Percentiles rank a stretch among this genome's conserved stretches.
Conservation (phyloP, 2,888 invertebrate genomes). For the Opisthograptis luteolata region DNA sequence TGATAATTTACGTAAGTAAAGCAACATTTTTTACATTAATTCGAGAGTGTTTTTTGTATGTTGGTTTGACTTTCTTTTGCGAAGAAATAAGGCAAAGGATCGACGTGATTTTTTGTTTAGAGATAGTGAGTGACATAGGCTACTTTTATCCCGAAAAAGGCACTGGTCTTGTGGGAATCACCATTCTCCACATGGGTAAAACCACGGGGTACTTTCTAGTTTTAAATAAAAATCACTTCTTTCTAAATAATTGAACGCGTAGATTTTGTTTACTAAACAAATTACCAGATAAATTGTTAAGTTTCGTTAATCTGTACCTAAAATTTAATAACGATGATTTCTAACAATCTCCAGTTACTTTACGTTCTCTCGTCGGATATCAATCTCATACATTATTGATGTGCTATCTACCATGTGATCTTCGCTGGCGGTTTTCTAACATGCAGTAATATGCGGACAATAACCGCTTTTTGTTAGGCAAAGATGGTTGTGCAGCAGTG, state of each 20-base stretch:
- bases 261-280: neutral
- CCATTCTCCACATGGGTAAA: too few relatives aligned
- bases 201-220: too few relatives aligned
- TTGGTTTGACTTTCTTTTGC: too few relatives aligned
- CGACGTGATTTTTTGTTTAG: too few relatives aligned
- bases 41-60: too few relatives aligned
- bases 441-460: neutral
- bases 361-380: conserved; percentile 18
- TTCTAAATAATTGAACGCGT: too few relatives aligned
- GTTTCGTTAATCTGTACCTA: neutral
- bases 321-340: conserved; percentile 17
- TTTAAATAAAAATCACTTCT: too few relatives aligned
- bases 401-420: neutral
- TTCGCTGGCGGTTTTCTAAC: conserved; percentile 9
- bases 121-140: too few relatives aligned
- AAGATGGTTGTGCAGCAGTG: neutral
- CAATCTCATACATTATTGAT: conserved; percentile 34
- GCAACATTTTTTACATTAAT: too few relatives aligned
- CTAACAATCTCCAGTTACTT: conserved; percentile 18
- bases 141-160: too few relatives aligned
- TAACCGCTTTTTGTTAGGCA: neutral
- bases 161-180: too few relatives aligned
- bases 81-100: too few relatives aligned
- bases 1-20: conserved; percentile 11
- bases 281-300: neutral